These are phyloP conservation scores for Lamellibrachia satsuma DNA, from an alignment of 2,888 invertebrate species.

Conservation along the genomic window DNA sequence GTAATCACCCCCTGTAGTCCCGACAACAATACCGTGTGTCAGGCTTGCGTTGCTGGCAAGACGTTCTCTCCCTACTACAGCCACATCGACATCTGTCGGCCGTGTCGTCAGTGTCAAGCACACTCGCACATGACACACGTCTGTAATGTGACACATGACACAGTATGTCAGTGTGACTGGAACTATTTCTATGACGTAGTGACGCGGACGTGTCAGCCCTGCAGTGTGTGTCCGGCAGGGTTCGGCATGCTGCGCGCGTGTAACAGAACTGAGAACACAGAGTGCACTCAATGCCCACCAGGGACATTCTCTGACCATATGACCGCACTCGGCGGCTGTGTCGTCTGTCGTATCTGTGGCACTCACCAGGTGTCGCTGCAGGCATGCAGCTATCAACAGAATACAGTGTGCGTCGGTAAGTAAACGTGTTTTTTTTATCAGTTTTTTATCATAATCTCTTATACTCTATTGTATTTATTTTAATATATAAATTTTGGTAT, in stretches of 20 bases:
- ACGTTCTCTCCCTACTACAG: slow-evolving; percentile 49
- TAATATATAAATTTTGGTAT: too few relatives aligned
- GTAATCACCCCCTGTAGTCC: slow-evolving; percentile 46
- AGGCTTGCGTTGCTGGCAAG: slow-evolving; percentile 48
- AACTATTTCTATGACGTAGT: slow-evolving; percentile 51
- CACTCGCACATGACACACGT: slow-evolving; percentile 45
- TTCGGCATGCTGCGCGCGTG: slow-evolving; percentile 52
- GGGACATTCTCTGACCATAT: slow-evolving; percentile 56
- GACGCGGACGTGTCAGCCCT: slow-evolving; percentile 48
- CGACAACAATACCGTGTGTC: slow-evolving; percentile 50
- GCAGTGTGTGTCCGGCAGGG: slow-evolving; percentile 54
- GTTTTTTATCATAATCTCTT: too few relatives aligned
- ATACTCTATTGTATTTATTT: too few relatives aligned
- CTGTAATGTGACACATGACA: slow-evolving; percentile 58
- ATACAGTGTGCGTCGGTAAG: slow-evolving; percentile 61
- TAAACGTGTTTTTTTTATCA: slow-evolving; percentile 24
- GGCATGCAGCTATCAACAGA: slow-evolving; percentile 54
- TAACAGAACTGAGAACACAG: slow-evolving; percentile 49
- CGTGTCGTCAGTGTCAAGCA: slow-evolving; percentile 51
- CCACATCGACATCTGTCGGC: slow-evolving; percentile 45
- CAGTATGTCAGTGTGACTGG: slow-evolving; percentile 54
- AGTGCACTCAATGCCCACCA: slow-evolving; percentile 54
- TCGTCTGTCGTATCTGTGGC: slow-evolving; percentile 52
- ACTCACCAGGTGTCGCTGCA: slow-evolving; percentile 51
- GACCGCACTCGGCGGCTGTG: slow-evolving; percentile 48